These are phyloP conservation scores for Dichetophora obliterata DNA, from an alignment of 2,888 invertebrate species.

Conservation along the genomic window DNA sequence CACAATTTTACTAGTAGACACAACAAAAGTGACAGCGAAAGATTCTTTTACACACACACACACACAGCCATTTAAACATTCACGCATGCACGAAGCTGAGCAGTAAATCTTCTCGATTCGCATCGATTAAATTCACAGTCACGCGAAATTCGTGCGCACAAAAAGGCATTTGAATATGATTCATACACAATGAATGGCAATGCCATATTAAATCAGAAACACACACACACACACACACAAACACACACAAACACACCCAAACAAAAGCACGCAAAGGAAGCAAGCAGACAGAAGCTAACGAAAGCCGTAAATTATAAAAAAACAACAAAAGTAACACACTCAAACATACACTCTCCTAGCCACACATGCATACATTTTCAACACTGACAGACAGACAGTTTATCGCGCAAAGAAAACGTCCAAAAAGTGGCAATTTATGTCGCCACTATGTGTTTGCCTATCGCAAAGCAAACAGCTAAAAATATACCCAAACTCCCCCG, in stretches of 20 bases:
- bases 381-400: slow-evolving; percentile 30
- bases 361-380: slow-evolving; percentile 11
- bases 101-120: slow-evolving; percentile 21
- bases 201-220: background rate
- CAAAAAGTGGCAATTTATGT: slow-evolving; percentile 34
- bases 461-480: background rate
- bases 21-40: background rate
- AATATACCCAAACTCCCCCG: background rate
- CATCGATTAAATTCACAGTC: slow-evolving; percentile 24
- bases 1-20: background rate
- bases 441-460: background rate
- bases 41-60: background rate
- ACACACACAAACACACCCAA: background rate
- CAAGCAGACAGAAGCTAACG: background rate
- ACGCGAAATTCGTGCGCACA: slow-evolving; percentile 31
- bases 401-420: slow-evolving; percentile 38
- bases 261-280: background rate
- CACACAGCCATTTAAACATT: too few relatives aligned
- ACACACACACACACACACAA: background rate
- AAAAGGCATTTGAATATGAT: slow-evolving; percentile 31
- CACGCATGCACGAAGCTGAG: background rate
- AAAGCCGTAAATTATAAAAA: slow-evolving; percentile 36
- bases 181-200: background rate
- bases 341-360: slow-evolving; percentile 3
- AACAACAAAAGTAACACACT: slow-evolving; percentile 14